phyloP scores from a whole-genome alignment of 2,797 vertebrate species.

The Etheostoma perlongum region DNA sequence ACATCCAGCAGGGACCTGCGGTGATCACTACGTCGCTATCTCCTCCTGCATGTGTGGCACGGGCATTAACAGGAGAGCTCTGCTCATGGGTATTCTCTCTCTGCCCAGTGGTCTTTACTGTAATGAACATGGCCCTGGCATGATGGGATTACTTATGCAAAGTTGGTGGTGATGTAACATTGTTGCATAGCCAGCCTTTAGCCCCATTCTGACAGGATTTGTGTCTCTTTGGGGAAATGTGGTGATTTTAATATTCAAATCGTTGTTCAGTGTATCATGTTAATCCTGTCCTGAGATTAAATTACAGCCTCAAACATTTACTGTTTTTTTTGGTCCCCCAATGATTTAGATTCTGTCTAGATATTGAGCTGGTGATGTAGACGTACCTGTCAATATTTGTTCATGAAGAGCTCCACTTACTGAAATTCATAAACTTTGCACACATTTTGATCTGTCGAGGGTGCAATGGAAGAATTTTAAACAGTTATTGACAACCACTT shows the following conservation, averaged over 20 bases:
- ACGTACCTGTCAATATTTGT: neutral
- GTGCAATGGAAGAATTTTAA: neutral
- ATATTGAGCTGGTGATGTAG: neutral
- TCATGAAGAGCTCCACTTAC: neutral
- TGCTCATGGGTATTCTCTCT: neutral
- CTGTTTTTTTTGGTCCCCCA: neutral
- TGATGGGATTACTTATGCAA: conserved; percentile 40
- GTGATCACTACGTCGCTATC: no score
- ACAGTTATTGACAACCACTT: neutral
- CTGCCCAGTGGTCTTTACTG: neutral
- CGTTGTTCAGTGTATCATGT: neutral
- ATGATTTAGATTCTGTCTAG: neutral
- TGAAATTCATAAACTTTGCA: neutral
- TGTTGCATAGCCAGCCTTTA: neutral
- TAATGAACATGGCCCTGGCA: neutral
- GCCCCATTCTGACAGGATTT: conserved; percentile 37
- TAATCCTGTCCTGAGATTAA: conserved; percentile 36
- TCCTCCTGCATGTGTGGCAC: neutral
- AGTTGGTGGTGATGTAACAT: conserved; percentile 20
- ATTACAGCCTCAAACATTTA: neutral
- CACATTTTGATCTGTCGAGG: neutral
- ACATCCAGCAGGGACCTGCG: neutral
- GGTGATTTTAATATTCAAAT: conserved; percentile 20
- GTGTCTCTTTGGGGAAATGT: neutral
- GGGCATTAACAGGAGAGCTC: neutral